Base-by-base conservation (phyloP, 2,888 invertebrate species). In the Coelinius sp. region DNA sequence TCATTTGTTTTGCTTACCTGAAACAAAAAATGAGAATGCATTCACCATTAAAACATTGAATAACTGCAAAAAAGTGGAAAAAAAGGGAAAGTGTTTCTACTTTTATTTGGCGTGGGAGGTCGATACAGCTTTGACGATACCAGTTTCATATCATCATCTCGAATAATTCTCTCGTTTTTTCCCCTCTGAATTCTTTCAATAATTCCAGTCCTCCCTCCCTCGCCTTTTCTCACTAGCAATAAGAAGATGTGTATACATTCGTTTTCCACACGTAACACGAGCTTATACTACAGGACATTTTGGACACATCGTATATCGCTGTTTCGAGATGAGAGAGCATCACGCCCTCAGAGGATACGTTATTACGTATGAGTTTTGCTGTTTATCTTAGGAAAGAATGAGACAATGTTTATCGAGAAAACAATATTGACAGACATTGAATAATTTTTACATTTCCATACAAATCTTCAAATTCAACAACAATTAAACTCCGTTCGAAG, bases 1-100 rank as follows among this genome's bases (percentile, higher is more conserved):
- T 59, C 7, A 25, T 49, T 62, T 63, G 14, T 71, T 71, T 71
- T 71, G 73, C 83, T 84, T 82, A 83, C 83, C 82, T 81, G 81
- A 44, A 81, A 80, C 79, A 78, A 70, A 76, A 74, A 75, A 71
- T 75, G 68, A 75, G 70, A 76, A 68, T 69, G 71, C 71, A 73
- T 73, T 79, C 69, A 76, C 79, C 44, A 62, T 8, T 44, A 59
- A 38, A 66, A 44, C 14, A 27, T 56, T 67, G 49, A 66, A 66
- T 59, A 59, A 59, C 35, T 59, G 59, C 59, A 59, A 17, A 35
- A 31, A 59, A 59, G n/a, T 59, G 31, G 31, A 59, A 35, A 59
- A 59, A 17, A 59, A 52, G 49, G 17, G 46, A 46, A 66, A 66
- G 66, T 46, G 24, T 59, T 35, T 31, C 27, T 25, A n/a, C n/a